These are phyloP conservation scores for Crotalus horridus DNA, from an alignment of 2,113 vertebrate species.

Conservation along the genomic window DNA sequence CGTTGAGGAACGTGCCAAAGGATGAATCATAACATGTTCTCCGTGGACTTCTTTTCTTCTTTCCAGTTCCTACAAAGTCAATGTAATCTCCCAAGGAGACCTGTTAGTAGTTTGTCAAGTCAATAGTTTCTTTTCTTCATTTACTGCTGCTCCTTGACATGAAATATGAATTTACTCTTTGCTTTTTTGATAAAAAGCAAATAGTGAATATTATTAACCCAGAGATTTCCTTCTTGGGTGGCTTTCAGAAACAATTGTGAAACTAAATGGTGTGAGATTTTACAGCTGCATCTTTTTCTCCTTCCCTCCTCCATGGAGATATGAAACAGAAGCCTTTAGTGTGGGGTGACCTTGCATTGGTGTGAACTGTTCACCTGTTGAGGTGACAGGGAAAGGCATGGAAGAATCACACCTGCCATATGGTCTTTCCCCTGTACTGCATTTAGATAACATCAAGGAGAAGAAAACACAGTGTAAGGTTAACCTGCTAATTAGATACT, in stretches of 20 bases:
- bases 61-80: background rate
- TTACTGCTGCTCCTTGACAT: background rate
- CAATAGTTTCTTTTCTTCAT: too few relatives aligned
- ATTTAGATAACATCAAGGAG: background rate
- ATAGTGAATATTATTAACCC: background rate
- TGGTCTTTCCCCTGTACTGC: background rate
- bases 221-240: constrained; percentile 3
- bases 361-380: constrained; percentile 10
- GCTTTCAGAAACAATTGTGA: background rate
- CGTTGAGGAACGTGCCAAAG: background rate
- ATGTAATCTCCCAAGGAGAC: background rate
- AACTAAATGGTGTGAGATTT: constrained; percentile 3
- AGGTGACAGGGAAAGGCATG: background rate
- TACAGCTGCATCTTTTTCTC: background rate
- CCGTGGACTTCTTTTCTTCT: background rate
- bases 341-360: background rate
- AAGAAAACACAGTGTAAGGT: background rate
- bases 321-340: background rate
- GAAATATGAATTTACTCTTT: background rate
- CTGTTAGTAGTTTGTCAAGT: background rate
- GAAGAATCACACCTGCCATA: constrained; percentile 2
- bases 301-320: background rate
- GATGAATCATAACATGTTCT: background rate
- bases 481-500: background rate
- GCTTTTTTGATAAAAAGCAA: background rate